Evolutionary conservation across 2,113 vertebrate genomes (phyloP).

Genomic region (Australoheros scitulus): DNA sequence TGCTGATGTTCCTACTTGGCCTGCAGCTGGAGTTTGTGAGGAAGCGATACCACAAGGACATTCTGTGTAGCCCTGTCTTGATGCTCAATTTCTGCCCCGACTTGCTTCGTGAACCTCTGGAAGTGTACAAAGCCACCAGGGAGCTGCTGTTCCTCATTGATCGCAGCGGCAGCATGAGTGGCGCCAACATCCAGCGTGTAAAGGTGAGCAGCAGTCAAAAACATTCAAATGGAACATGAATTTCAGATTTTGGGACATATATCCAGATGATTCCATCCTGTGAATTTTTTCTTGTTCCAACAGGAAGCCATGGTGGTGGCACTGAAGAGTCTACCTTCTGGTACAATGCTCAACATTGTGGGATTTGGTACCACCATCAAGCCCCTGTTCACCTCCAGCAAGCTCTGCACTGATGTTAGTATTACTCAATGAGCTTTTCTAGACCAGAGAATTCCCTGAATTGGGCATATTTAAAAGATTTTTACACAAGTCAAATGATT

Average conservation of each 20-base stretch:
- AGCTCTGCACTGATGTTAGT: slow-evolving; percentile 87
- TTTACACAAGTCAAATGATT: neutral
- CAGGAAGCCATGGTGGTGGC: slow-evolving; percentile 92
- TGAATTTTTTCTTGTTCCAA: slow-evolving; percentile 10
- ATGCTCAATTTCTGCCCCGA: slow-evolving; percentile 96
- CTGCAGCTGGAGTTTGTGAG: slow-evolving; percentile 90
- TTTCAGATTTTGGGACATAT: neutral
- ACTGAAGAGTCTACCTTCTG: slow-evolving; percentile 89
- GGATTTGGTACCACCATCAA: slow-evolving; percentile 81
- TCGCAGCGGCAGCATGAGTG: slow-evolving; percentile 74
- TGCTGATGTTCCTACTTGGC: neutral
- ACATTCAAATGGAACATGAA: neutral
- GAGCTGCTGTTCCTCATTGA: slow-evolving; percentile 92
- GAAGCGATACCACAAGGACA: slow-evolving; percentile 95
- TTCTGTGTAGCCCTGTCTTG: slow-evolving; percentile 90
- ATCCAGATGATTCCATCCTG: neutral
- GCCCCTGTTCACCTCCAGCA: slow-evolving; percentile 88
- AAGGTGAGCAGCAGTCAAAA: slow-evolving; percentile 76
- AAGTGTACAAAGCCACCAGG: slow-evolving; percentile 85
- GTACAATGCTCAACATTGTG: slow-evolving; percentile 88
- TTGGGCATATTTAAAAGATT: neutral
- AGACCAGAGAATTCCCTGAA: neutral
- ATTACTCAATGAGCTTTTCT: neutral
- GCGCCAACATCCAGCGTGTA: slow-evolving; percentile 79
- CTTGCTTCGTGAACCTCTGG: slow-evolving; percentile 73